Percentiles rank a stretch among this genome's conserved stretches.
Evolutionary conservation across 2,113 vertebrate species (phyloP).

Genomic region (Ophthalmolycus amberensis): DNA sequence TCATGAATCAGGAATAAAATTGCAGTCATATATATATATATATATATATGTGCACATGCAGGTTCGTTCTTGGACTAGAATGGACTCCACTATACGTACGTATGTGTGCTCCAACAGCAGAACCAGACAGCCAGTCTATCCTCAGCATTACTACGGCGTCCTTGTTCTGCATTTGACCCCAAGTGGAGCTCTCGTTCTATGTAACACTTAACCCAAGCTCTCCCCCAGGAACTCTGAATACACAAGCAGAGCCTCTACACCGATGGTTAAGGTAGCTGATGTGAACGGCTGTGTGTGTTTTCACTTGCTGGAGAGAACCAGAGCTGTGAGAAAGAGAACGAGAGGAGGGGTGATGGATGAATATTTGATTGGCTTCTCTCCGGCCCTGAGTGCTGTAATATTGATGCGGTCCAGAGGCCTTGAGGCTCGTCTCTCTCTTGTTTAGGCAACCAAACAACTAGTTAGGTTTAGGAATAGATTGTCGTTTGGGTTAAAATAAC

Average conservation of each 20-base stretch:
- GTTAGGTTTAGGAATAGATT: too few species aligned
- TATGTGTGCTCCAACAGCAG: background rate
- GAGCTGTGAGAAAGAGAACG: slow-evolving; percentile 18
- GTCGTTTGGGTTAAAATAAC: too few species aligned
- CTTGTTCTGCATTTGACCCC: slow-evolving; percentile 19
- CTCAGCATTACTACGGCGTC: background rate
- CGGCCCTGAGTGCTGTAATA: too few species aligned
- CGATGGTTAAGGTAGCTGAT: background rate
- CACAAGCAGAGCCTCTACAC: background rate
- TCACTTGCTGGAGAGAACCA: slow-evolving; percentile 1
- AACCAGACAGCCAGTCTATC: background rate
- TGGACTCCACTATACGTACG: background rate
- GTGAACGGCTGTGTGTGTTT: slow-evolving; percentile 1
- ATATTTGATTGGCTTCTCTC: slow-evolving; percentile 80
- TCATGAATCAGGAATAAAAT: too few species aligned
- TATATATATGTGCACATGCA: too few species aligned
- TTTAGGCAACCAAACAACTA: too few species aligned
- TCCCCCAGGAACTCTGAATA: slow-evolving; percentile 20
- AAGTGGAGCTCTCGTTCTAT: background rate
- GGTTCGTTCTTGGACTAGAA: too few species aligned
- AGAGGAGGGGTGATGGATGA: slow-evolving; percentile 55
- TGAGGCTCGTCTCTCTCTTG: slow-evolving; percentile 27
- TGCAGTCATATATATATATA: too few species aligned
- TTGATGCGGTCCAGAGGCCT: slow-evolving; percentile 49
- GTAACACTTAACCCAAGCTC: slow-evolving; percentile 13